A percentile compares a stretch with the other conserved stretches of the same genome.
These are phyloP conservation scores for Epiblema foenella DNA, from an alignment of 2,888 invertebrate species.

Conservation along the genomic window DNA sequence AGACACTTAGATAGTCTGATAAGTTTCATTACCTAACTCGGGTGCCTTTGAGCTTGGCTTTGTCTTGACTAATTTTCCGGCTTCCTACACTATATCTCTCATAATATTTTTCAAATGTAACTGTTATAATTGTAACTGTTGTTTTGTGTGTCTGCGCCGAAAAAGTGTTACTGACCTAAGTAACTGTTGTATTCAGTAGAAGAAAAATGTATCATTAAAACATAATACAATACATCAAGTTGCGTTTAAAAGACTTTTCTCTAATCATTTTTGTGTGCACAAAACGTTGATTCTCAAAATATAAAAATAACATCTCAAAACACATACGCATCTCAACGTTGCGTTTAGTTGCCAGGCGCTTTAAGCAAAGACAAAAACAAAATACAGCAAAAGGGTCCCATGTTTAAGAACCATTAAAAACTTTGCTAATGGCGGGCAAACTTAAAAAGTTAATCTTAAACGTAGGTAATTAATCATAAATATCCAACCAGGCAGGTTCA, in stretches of 20 bases:
- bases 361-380: neutral
- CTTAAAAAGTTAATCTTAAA: conserved; percentile 13
- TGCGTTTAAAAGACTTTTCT: too few species aligned
- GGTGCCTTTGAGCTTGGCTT: conserved; percentile 11
- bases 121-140: neutral
- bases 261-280: too few species aligned
- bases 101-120: neutral
- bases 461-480: conserved; percentile 27
- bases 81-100: neutral
- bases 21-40: conserved; percentile 22
- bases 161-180: neutral
- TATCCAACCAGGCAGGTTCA: neutral
- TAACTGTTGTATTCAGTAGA: neutral
- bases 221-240: too few species aligned
- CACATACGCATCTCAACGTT: neutral
- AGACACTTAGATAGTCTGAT: conserved; percentile 14
- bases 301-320: neutral
- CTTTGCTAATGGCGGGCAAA: conserved; percentile 3
- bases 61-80: conserved; percentile 17
- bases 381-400: neutral
- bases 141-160: neutral
- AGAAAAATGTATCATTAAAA: too few species aligned
- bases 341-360: neutral
- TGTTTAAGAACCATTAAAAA: conserved; percentile 11
- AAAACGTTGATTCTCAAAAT: neutral